Evolutionary conservation across 2,888 invertebrate species (phyloP), one percentile per base, ranked within the genome.

Genomic region (Camponotus fellah): DNA sequence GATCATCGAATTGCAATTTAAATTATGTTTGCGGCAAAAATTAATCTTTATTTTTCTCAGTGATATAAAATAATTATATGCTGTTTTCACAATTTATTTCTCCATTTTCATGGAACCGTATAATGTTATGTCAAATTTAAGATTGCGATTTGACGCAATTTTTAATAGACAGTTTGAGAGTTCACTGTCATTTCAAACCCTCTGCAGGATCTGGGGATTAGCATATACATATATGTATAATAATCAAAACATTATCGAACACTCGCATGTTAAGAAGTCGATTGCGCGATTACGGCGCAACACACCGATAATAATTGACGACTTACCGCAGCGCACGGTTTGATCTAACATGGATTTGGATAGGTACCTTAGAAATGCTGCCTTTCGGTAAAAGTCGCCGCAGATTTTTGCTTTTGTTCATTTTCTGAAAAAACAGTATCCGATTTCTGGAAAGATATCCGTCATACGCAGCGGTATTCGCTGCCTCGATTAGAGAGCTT

Each of bases 371-470:
- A 91, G 96, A 96, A 94, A 96, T 95, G 95, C 95, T 96, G 95
- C 96, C 96, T 95, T 95, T 95, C 90, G 96, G 96, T 95, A 96
- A 96, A 95, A 96, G 95, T 95, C 96, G 95, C 92, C 96, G 96
- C 92, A 96, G 95, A 93, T 95, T 95, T 96, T 96, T 96, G 95
- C 95, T 95, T 95, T 96, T 96, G 95, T 96, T 95, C 96, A 96
- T 96, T 96, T 96, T 96, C 96, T 96, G 96, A 95, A 96, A 96
- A 95, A 94, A 95, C 89, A 93, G 92, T 91, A 93, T 89, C 93
- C 93, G 94, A 93, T 92, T 92, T 93, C 94, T 95, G 92, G 92
- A 94, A 90, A 92, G 91, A 88, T 94, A 94, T 94, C 93, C 91
- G 92, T 91, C 26, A 80, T 46, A 72, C 26, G 60, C 74, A 60